phyloP scores from a whole-genome alignment of 2,113 vertebrate species.

The Nesoenas mayeri region DNA sequence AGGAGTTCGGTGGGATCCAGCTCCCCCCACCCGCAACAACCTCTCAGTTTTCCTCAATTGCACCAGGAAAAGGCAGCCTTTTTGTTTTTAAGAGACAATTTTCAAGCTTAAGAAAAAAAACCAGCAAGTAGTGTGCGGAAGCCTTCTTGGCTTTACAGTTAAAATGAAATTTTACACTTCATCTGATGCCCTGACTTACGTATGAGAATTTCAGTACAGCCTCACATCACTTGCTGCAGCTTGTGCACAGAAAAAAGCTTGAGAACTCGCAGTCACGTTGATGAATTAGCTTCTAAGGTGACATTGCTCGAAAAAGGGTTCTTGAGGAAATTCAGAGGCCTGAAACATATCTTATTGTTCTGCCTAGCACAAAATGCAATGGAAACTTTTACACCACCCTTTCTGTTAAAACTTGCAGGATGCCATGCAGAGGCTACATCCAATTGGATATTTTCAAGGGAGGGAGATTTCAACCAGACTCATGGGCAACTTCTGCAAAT shows the following conservation, averaged over 20 bases:
- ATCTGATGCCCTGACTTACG: background rate
- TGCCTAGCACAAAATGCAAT: background rate
- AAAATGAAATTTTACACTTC: background rate
- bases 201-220: background rate
- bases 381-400: background rate
- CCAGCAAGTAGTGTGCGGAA: background rate
- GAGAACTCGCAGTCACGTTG: accelerated
- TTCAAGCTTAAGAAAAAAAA: conserved; percentile 2
- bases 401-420: background rate
- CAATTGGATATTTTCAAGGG: background rate
- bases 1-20: background rate
- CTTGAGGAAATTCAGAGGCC: background rate
- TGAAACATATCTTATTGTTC: background rate
- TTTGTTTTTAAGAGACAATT: conserved; percentile 44
- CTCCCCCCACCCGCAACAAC: background rate
- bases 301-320: background rate
- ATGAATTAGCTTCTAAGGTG: background rate
- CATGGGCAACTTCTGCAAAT: background rate
- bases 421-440: background rate
- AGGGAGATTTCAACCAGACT: background rate
- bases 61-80: background rate
- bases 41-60: background rate
- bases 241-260: background rate
- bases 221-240: background rate
- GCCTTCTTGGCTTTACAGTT: background rate